A percentile compares a stretch with the other conserved stretches of the same genome.
Conservation (phyloP, 2,888 invertebrate genomes). For the Stenurella melanura region DNA sequence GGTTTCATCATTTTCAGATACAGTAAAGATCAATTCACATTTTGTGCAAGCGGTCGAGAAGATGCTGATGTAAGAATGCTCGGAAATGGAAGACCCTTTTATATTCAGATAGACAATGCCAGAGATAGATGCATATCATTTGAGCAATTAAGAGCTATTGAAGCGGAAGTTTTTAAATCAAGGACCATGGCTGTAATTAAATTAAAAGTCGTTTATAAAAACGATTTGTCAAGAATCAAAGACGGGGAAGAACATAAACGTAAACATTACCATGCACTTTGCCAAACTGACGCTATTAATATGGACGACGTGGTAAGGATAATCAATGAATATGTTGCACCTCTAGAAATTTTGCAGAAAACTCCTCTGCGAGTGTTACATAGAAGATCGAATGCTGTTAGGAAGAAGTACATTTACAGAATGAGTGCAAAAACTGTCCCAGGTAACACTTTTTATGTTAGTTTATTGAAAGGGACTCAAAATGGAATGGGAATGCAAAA, state of each 20-base stretch:
- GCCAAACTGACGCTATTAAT: conserved; percentile 73
- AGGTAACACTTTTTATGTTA: conserved; percentile 62
- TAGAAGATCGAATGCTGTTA: conserved; percentile 83
- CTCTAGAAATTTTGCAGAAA: conserved; percentile 82
- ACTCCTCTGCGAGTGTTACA: conserved; percentile 95
- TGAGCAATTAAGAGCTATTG: conserved; percentile 76
- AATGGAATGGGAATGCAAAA: too few species aligned
- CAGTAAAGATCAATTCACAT: conserved; percentile 74
- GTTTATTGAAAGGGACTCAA: neutral
- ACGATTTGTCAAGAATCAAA: conserved; percentile 42
- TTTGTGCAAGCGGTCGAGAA: conserved; percentile 95
- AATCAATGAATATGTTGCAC: conserved; percentile 66
- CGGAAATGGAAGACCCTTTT: conserved; percentile 94
- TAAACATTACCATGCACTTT: conserved; percentile 91
- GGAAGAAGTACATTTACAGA: conserved; percentile 81
- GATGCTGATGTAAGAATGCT: conserved; percentile 98
- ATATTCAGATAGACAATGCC: conserved; percentile 87
- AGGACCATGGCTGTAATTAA: conserved; percentile 78
- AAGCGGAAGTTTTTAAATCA: conserved; percentile 76
- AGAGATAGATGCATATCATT: conserved; percentile 74
- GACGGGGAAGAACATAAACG: conserved; percentile 89
- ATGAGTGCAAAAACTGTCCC: conserved; percentile 78
- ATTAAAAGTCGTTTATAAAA: conserved; percentile 79
- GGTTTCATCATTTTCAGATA: conserved; percentile 33
- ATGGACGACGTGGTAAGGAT: conserved; percentile 76